phyloP scores from a whole-genome alignment of 1,140 invertebrate species.

The Hypsibius dujardini region DNA sequence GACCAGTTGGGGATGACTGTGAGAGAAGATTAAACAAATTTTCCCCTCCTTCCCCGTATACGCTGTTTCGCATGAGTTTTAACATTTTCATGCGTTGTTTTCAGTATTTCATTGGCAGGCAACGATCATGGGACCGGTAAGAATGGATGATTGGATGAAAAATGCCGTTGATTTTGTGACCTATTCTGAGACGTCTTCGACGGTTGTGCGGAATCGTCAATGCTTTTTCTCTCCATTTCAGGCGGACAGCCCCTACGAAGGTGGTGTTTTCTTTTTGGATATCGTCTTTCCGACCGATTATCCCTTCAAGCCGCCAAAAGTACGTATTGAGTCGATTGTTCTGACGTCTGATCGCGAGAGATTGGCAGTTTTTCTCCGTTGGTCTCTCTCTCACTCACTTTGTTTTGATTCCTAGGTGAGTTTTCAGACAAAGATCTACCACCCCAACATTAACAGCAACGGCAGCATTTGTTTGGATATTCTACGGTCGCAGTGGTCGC shows the following conservation, averaged over 20 bases:
- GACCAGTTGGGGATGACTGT: constrained; percentile 90
- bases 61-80: no score
- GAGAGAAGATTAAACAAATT: constrained; percentile 37
- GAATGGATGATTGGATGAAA: no score
- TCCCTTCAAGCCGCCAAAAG: constrained; percentile 97
- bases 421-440: constrained; percentile 98
- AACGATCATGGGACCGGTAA: constrained; percentile 95
- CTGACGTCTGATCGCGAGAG: no score
- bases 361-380: no score
- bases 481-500: constrained; percentile 94
- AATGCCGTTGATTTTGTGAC: no score
- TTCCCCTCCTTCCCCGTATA: no score
- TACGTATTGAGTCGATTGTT: constrained; percentile 29
- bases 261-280: constrained; percentile 96
- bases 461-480: constrained; percentile 99
- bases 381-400: not conserved
- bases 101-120: constrained; percentile 95
- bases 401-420: not conserved
- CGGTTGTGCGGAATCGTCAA: constrained; percentile 24
- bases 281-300: constrained; percentile 99
- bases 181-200: no score
- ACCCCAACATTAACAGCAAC: constrained; percentile 99
- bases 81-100: constrained; percentile 37
- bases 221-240: constrained; percentile 38
- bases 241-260: constrained; percentile 94